Percentiles rank a stretch among this genome's conserved stretches.
Conservation (phyloP, 2,888 invertebrate genomes). For the Cerceris ruficornis region DNA sequence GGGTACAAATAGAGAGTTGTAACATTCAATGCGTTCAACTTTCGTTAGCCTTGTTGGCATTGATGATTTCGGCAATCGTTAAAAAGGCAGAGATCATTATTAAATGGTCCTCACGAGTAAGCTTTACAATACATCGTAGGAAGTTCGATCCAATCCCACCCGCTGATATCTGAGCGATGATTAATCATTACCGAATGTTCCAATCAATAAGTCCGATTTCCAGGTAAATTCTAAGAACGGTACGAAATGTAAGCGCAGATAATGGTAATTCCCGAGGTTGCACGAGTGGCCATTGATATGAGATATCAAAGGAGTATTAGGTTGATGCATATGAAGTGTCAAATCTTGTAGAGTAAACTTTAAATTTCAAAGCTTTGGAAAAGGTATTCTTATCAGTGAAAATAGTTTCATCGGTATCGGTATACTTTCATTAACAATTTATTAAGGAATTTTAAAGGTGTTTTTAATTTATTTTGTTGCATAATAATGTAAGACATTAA, state of each 20-base stretch:
- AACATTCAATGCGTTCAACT: constrained; percentile 13
- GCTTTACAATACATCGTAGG: neutral
- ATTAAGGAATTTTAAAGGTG: no score
- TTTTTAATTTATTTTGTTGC: no score
- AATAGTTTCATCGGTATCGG: no score
- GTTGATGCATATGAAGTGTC: no score
- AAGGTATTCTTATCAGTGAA: no score
- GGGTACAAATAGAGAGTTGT: constrained; percentile 23
- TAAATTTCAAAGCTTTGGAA: no score
- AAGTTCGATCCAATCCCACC: neutral
- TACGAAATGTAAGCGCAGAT: neutral
- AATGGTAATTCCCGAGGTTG: neutral
- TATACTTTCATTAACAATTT: no score
- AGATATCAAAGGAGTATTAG: no score
- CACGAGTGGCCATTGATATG: neutral
- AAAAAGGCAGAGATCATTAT: neutral
- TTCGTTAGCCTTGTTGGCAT: constrained; percentile 11
- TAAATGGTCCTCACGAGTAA: neutral
- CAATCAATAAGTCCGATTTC: constrained; percentile 1
- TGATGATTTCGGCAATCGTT: constrained; percentile 11
- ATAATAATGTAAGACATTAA: no score
- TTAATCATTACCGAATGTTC: neutral
- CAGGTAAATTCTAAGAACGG: neutral
- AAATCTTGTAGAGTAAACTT: no score
- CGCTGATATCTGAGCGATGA: neutral